Evolutionary conservation across 2,888 invertebrate genomes (phyloP).

Genomic region (Lysandra coridon): DNA sequence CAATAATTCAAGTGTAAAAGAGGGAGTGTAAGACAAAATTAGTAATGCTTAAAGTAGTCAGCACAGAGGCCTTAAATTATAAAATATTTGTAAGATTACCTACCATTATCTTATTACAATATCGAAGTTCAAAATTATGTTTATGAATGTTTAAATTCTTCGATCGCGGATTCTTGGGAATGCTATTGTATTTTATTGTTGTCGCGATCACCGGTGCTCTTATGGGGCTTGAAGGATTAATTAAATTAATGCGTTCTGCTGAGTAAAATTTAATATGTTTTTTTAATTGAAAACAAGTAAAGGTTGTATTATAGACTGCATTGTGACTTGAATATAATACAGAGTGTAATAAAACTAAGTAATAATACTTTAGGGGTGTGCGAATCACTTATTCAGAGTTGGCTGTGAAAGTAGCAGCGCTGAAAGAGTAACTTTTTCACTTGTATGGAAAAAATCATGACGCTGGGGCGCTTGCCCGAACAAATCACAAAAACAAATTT

Average conservation of each 20-base stretch:
- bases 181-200: too few species aligned
- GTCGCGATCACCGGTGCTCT: too few species aligned
- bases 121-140: not conserved
- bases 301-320: not conserved
- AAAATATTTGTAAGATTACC: not conserved
- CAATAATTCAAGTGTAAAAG: not conserved
- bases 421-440: too few species aligned
- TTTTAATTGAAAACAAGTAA: not conserved
- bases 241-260: not conserved
- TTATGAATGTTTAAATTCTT: not conserved
- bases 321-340: not conserved
- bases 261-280: not conserved
- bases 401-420: too few species aligned
- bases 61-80: slow-evolving; percentile 20
- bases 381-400: too few species aligned
- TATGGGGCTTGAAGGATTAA: not conserved
- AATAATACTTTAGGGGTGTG: too few species aligned
- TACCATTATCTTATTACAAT: not conserved
- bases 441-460: too few species aligned
- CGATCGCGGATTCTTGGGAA: too few species aligned
- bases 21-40: not conserved
- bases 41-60: slow-evolving; percentile 10
- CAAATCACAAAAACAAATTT: too few species aligned
- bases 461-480: too few species aligned
- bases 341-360: too few species aligned